These are phyloP conservation scores for Phaedon cochleariae DNA, from an alignment of 2,888 invertebrate species.

Conservation along the genomic window DNA sequence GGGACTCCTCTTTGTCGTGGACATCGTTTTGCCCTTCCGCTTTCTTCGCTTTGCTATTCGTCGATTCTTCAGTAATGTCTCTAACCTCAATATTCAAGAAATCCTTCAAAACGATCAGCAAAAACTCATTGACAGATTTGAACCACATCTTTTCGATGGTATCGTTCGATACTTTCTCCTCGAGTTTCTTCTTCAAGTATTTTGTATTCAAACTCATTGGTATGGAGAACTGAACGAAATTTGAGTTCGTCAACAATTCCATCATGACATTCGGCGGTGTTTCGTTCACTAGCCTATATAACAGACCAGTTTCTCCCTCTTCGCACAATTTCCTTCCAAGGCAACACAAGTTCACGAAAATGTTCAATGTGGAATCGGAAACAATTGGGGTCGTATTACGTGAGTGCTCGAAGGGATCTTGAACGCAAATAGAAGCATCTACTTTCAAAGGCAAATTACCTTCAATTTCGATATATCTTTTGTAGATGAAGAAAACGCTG, in stretches of 20 bases:
- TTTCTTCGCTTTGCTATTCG: slow-evolving; percentile 56
- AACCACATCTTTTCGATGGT: slow-evolving; percentile 37
- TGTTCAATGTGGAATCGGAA: slow-evolving; percentile 33
- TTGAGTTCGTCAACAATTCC: slow-evolving; percentile 1
- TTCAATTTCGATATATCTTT: slow-evolving; percentile 44
- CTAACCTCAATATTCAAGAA: slow-evolving; percentile 46
- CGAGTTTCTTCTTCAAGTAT: slow-evolving; percentile 24
- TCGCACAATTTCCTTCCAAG: slow-evolving; percentile 35
- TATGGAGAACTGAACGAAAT: slow-evolving; percentile 31
- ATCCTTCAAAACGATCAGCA: slow-evolving; percentile 37
- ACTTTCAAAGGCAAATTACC: slow-evolving; percentile 56
- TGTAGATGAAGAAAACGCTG: slow-evolving; percentile 55
- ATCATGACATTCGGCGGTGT: slow-evolving; percentile 25
- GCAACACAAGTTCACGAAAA: slow-evolving; percentile 36
- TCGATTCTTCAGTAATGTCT: slow-evolving; percentile 22
- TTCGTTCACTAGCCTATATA: slow-evolving; percentile 40
- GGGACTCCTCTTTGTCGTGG: slow-evolving; percentile 51
- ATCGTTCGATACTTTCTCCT: slow-evolving; percentile 1
- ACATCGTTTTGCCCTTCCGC: slow-evolving; percentile 56
- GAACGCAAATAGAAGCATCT: slow-evolving; percentile 66
- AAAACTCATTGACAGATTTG: slow-evolving; percentile 34
- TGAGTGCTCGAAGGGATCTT: slow-evolving; percentile 74
- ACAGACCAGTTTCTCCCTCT: slow-evolving; percentile 25
- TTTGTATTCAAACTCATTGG: slow-evolving; percentile 27
- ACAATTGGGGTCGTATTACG: slow-evolving; percentile 61